These are phyloP conservation scores for Entomobrya proxima DNA, from an alignment of 2,888 invertebrate genomes.

Conservation along the genomic window DNA sequence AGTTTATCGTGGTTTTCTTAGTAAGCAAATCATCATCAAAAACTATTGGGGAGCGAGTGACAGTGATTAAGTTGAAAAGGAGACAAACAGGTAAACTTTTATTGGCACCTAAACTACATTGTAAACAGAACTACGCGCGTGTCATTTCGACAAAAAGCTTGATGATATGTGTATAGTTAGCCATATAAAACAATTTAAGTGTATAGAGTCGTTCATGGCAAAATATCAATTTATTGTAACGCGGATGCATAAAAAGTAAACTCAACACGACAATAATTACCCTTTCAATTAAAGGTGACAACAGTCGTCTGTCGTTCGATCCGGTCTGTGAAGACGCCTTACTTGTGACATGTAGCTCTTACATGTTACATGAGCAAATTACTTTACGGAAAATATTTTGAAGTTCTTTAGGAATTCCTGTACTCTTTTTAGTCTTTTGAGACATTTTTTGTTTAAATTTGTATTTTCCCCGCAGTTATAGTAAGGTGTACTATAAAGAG, in stretches of 20 bases:
- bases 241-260: too few relatives aligned
- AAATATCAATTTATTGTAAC: constrained; percentile 10
- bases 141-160: constrained; percentile 33
- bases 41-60: neutral
- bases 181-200: neutral
- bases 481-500: too few relatives aligned
- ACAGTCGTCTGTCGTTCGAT: neutral
- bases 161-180: neutral
- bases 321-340: neutral
- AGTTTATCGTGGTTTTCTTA: neutral
- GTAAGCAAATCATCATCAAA: neutral
- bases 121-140: neutral
- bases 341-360: constrained; percentile 1
- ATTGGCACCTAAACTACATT: neutral
- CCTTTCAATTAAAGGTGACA: neutral
- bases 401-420: too few relatives aligned
- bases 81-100: constrained; percentile 27
- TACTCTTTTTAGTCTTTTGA: too few relatives aligned
- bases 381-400: too few relatives aligned
- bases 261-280: constrained; percentile 36
- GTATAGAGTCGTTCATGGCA: constrained; percentile 20
- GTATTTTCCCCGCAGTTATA: too few relatives aligned
- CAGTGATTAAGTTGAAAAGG: constrained; percentile 25
- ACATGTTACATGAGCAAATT: neutral
- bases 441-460: too few relatives aligned